Base-by-base conservation (phyloP, 2,888 invertebrate genomes). In the Apamea crenata region DNA sequence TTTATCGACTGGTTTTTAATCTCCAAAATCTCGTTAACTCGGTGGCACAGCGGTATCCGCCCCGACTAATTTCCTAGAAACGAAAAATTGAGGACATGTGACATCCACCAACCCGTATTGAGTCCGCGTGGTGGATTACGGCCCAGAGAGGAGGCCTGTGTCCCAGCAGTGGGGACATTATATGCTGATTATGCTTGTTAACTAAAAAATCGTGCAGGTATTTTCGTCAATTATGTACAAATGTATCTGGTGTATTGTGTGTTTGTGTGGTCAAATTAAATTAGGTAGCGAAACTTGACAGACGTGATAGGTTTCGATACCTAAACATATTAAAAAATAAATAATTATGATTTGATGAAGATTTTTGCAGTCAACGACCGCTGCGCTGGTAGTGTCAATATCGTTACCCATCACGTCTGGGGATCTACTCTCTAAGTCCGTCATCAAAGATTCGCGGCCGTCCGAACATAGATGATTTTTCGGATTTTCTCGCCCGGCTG, bases 1-100 rank as follows among this genome's bases (percentile, higher is more conserved):
- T 67, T 76, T 63, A 40, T 50, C n/a, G 1, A 70, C n/a, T 32
- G 12, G 56, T 77, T 82, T 59, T 66, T 70, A 61, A 74, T 81
- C 59, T 56, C 29, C 25, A 47, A 66, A 81, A 65, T 72, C 73
- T 47, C 69, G 12, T 4, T 61, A 29, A 29, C 7, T 29, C 29
- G 14, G 59, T 29, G 14, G 59, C n/a, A 4, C n/a, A 56, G 25
- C 12, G n/a, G 59, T 59, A 59, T 12, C 1, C 12, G 59, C 12
- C 4, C n/a, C 0, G n/a, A 47, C 12, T 14, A 0, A 59, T 12
- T n/a, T 59, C 59, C 12, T 59, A 59, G 59, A n/a, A n/a, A 0
- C 59, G n/a, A n/a, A n/a, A n/a, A 59, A 4, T 59, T n/a, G 12
- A n/a, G 10, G 59, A 59, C 12, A 12, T n/a, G 12, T n/a, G 59